Evolutionary conservation across 2,113 vertebrate species (phyloP).

Genomic region (Chrysemys picta): DNA sequence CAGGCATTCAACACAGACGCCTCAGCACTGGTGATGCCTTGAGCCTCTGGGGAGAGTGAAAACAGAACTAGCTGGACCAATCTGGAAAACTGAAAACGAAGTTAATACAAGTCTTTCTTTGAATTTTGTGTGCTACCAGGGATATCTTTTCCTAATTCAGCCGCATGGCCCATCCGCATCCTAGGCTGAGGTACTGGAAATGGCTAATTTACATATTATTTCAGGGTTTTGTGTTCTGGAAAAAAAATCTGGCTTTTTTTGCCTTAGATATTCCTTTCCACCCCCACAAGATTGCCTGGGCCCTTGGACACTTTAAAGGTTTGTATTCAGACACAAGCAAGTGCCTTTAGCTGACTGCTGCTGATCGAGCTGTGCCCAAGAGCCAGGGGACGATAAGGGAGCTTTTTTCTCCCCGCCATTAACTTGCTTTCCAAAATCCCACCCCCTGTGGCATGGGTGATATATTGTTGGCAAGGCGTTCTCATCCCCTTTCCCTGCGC

Average conservation of each 20-base stretch:
- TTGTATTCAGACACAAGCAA: background rate
- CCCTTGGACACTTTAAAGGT: background rate
- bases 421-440: background rate
- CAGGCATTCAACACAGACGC: background rate
- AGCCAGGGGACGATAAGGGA: background rate
- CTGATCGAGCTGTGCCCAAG: background rate
- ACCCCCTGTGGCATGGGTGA: background rate
- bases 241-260: background rate
- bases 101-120: background rate
- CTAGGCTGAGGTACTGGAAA: background rate
- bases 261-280: background rate
- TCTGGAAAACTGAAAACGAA: background rate
- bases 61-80: background rate
- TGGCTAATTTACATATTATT: background rate
- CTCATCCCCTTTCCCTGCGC: background rate
- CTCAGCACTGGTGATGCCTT: background rate
- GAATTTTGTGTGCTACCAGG: background rate
- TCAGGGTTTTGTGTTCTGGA: background rate
- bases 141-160: background rate
- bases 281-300: background rate
- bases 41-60: background rate
- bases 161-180: background rate
- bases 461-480: background rate
- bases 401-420: background rate
- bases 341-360: background rate